These are phyloP conservation scores for Cyphomyrus discorhynchus DNA, from an alignment of 2,113 vertebrate genomes.

Conservation along the genomic window DNA sequence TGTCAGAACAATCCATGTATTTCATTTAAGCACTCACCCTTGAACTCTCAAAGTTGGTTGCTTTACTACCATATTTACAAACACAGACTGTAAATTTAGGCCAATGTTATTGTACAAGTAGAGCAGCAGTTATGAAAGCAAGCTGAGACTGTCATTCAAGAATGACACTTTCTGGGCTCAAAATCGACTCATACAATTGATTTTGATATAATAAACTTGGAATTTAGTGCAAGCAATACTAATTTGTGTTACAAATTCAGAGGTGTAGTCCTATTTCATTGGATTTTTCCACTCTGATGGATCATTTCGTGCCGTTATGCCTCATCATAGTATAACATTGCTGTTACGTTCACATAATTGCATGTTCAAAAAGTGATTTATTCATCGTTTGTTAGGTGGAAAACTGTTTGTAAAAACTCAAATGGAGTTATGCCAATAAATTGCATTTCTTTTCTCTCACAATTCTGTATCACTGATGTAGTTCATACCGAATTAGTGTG, in stretches of 20 bases:
- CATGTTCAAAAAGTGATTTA: not conserved
- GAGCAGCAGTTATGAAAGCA: not conserved
- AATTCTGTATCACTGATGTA: not conserved
- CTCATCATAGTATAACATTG: not conserved
- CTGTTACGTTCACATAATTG: not conserved
- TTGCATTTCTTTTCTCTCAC: not conserved
- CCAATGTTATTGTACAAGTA: not conserved
- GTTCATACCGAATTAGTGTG: not conserved
- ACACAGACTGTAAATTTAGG: not conserved
- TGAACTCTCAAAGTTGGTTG: not conserved
- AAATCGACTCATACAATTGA: not conserved
- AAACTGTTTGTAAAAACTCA: not conserved
- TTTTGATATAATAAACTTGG: not conserved
- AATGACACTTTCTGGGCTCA: not conserved
- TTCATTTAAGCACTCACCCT: not conserved
- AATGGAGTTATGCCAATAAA: not conserved
- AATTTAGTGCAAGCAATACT: not conserved
- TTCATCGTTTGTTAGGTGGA: not conserved
- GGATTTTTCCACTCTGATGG: not conserved
- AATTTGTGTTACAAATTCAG: not conserved
- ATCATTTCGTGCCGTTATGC: not conserved
- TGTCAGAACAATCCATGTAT: not conserved
- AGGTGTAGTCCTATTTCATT: not conserved
- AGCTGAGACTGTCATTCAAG: not conserved
- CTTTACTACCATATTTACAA: not conserved